Conservation (phyloP, 2,888 invertebrate genomes). For the Apamea epomidion region DNA sequence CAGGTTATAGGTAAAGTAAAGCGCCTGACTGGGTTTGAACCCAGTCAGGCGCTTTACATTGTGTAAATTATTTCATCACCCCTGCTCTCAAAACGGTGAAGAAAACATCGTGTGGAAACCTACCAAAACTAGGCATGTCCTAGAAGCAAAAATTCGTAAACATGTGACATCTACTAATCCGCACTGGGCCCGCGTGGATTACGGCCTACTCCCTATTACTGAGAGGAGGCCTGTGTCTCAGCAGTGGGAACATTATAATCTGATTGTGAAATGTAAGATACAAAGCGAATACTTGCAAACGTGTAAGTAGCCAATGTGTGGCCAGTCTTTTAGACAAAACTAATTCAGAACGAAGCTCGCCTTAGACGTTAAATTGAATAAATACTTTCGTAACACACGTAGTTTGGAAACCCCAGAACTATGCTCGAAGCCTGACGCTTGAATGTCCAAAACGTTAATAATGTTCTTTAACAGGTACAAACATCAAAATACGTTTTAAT, state of each 20-base stretch:
- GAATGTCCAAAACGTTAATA: neutral
- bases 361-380: conserved; percentile 14
- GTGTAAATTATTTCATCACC: neutral
- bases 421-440: neutral
- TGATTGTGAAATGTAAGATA: neutral
- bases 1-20: neutral
- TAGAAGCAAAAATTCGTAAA: neutral
- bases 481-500: neutral
- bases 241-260: neutral
- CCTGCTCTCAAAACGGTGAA: neutral
- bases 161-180: neutral
- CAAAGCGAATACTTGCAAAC: neutral
- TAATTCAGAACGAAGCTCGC: neutral
- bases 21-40: no score
- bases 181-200: neutral
- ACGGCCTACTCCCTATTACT: no score
- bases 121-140: neutral
- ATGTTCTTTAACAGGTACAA: neutral
- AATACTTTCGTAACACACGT: conserved; percentile 6
- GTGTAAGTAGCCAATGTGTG: neutral
- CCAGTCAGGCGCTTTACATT: neutral
- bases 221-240: no score
- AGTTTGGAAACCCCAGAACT: neutral
- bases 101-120: neutral
- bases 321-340: neutral